Percentiles rank a stretch among this genome's conserved stretches.
Evolutionary conservation across 2,888 invertebrate species (phyloP).

Genomic region (Machimus atricapillus): DNA sequence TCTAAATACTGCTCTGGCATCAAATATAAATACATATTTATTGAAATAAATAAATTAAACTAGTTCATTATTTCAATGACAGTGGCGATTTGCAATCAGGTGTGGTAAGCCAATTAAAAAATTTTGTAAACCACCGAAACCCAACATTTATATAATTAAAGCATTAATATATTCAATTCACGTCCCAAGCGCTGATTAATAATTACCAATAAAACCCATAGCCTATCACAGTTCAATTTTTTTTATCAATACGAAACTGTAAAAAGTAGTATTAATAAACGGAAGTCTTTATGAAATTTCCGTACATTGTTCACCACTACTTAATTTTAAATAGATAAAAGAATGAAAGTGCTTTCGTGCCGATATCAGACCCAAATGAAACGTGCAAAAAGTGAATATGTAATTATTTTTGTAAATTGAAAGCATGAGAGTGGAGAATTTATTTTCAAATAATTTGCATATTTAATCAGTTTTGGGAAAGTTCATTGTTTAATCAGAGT

Average conservation of each 20-base stretch:
- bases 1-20: too few relatives aligned
- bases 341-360: not conserved
- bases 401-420: not conserved
- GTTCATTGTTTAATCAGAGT: not conserved
- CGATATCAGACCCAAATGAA: not conserved
- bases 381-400: not conserved
- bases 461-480: not conserved
- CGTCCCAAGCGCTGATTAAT: not conserved
- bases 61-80: not conserved
- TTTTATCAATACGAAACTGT: not conserved
- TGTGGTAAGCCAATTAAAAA: not conserved
- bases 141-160: not conserved
- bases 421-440: not conserved
- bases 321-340: not conserved
- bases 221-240: not conserved
- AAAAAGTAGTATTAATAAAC: not conserved
- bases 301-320: not conserved
- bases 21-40: too few relatives aligned
- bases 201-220: not conserved
- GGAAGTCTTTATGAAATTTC: not conserved
- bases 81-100: not conserved
- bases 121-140: not conserved
- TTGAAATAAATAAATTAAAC: not conserved
- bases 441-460: not conserved
- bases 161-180: not conserved